Evolutionary conservation across 2,113 vertebrate genomes (phyloP), one percentile per base, ranked within the genome.

Genomic region (Ondatra zibethicus): DNA sequence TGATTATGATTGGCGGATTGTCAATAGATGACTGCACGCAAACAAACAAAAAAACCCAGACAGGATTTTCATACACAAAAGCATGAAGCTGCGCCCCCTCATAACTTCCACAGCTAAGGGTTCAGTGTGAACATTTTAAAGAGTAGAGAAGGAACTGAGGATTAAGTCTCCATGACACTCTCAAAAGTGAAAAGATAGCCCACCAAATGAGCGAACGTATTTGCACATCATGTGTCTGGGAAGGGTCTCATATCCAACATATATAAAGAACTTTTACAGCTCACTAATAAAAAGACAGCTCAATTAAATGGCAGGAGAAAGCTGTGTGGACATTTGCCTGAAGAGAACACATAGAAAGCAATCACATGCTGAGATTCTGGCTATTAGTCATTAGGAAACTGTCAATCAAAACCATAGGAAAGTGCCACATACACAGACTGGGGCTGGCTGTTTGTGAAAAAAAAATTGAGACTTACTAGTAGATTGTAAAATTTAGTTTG

Each of bases 351-450:
- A 11, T 47, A 33, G 39, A n/a, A 70, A 7, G 3, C 17, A 86
- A 39, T 7, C 52, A n/a, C 21, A 4, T 14, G 89, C 52, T 70
- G 72, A 81, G 27, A 42, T 31, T 7, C 1, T 85, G 14, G 12
- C 5, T 5, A 1, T 73, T 36, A 19, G 39, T 94, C 76, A 45
- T 29, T 78, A 47, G 55, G 75, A 58, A 85, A 86, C 81, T 78
- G 58, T 72, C 85, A 29, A 25, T 17, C 3, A n/a, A 7, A 73
- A 39, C 45, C 39, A 75, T 17, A 31, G 2, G 76, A 66, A 91
- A 29, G 73, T 50, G 14, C 16, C 0, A 21, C 14, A 23, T 14
- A 5, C 1, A 70, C 12, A 1, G 5, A 11, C 2, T 50, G 39
- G 13, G 3, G 29, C 58, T 85, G 39, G 33, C 33, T 10, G 23